phyloP scores from a whole-genome alignment of 1,140 invertebrate species.

The Trichonephila inaurata region DNA sequence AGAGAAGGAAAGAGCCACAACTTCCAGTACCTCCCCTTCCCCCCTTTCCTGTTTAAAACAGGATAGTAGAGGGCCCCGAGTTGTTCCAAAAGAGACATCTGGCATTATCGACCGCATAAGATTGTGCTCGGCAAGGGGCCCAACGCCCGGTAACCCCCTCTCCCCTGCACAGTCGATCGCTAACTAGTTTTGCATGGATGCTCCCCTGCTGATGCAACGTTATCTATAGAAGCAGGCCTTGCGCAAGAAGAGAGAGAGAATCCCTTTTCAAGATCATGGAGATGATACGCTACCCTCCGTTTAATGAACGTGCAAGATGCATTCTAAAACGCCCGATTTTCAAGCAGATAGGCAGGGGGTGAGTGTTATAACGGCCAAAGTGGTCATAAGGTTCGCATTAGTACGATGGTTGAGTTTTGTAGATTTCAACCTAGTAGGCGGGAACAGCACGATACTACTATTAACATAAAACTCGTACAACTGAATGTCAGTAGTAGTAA shows the following conservation, averaged over 20 bases:
- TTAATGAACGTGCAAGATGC: conserved; percentile 11
- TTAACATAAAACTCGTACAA: no score
- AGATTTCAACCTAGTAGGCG: no score
- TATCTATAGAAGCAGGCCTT: conserved; percentile 42
- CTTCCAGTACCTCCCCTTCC: not conserved
- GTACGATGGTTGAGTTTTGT: no score
- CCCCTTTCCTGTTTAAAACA: conserved; percentile 40
- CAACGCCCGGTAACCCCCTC: not conserved
- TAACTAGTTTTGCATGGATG: conserved; percentile 76
- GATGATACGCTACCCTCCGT: not conserved
- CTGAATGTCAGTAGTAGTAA: no score
- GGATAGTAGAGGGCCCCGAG: conserved; percentile 38
- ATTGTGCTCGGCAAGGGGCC: conserved; percentile 69
- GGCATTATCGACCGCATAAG: conserved; percentile 69
- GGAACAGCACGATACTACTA: no score
- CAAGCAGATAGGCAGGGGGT: not conserved
- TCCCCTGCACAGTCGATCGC: conserved; percentile 18
- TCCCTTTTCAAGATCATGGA: conserved; percentile 13
- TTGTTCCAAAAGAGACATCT: conserved; percentile 74
- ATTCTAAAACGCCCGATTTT: not conserved
- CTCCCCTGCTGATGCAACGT: conserved; percentile 36
- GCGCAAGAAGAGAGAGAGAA: not conserved
- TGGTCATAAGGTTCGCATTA: not conserved
- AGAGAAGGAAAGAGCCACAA: conserved; percentile 5
- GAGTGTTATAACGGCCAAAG: not conserved